Base-by-base conservation (phyloP, 2,888 invertebrate species). In the Sialis fuliginosa region DNA sequence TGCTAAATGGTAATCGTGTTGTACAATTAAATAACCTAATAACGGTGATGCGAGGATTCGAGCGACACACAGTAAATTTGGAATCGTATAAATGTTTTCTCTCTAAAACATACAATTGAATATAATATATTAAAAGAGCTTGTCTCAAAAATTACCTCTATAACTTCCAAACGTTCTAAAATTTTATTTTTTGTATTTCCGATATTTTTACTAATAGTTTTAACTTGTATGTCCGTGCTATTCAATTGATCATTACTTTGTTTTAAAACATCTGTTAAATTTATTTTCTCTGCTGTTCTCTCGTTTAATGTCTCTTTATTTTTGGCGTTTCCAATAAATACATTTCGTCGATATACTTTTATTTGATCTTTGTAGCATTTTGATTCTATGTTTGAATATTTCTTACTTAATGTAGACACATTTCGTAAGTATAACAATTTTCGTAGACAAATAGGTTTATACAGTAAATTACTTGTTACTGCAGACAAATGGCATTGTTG, bases 71-170 rank as follows among this genome's bases (percentile, higher is more conserved):
- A 97, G 66, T 43, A 89, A 69, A 67, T 97, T 97, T 8, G 97
- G 97, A 55, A 97, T 74, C 0, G 97, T 98, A 62, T 84, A 81
- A 39, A 93, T 77, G 65, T 93, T 92, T 70, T 96, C 95, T 54
- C 72, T 76, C 70, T 78, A 55, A 51, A 66, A 64, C 47, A 52
- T 50, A n/a, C n/a, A n/a, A n/a, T n/a, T n/a, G n/a, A n/a, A n/a
- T n/a, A n/a, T n/a, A n/a, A n/a, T n/a, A n/a, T n/a, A n/a, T n/a
- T n/a, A n/a, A n/a, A n/a, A n/a, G n/a, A n/a, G n/a, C n/a, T n/a
- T n/a, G n/a, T 62, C 62, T 76, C 81, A 66, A 82, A 85, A 51
- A 86, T 78, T 53, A 81, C 79, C 62, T 77, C 79, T 22, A 22
- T 22, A 4, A 22, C 22, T 59, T 81, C 83, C 54, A 87, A 72